Base-by-base conservation (phyloP, 2,888 invertebrate genomes). In the Acanthosepion pharaonis region DNA sequence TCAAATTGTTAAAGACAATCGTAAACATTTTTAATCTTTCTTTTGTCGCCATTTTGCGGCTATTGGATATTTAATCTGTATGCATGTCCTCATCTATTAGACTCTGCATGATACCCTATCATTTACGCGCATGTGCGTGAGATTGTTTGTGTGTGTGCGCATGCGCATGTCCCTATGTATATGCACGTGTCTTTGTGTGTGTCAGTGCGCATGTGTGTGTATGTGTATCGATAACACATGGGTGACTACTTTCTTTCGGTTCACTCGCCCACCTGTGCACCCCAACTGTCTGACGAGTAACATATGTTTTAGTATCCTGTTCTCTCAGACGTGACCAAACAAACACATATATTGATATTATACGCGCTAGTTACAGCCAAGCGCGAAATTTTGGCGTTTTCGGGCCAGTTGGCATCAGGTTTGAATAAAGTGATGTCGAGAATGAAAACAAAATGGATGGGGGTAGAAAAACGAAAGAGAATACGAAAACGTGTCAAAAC, bases 261-360 rank as follows among this genome's bases (percentile, higher is more conserved):
- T 33, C 23, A 78, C n/a, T 78, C 78, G 9, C 78, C 78, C n/a
- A 78, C 78, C 33, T 78, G 78, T 33, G 78, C 4, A 11, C 78
- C 78, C 15, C 11, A 78, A 15, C 78, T 15, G n/a, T 78, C 78
- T 78, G 78, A 78, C n/a, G 78, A 78, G 78, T 2, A 78, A 78
- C 78, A 78, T n/a, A 78, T 78, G 78, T 78, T 78, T 78, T 78
- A n/a, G n/a, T 78, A 78, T 33, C n/a, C 11, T 33, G 78, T 78
- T 78, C 78, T 78, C n/a, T n/a, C 78, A 78, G 33, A 78, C 78
- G 78, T 78, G 78, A 78, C 78, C 78, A 78, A 78, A 78, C 78
- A 78, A 78, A 78, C 78, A 78, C 78, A 78, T 78, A 78, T 78
- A n/a, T 78, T 78, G n/a, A 78, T 78, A 78, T 78, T 78, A 78